Percentiles rank a stretch among this genome's conserved stretches.
phyloP scores from a whole-genome alignment of 2,113 vertebrate species.

The Eulacestoma nigropectus region DNA sequence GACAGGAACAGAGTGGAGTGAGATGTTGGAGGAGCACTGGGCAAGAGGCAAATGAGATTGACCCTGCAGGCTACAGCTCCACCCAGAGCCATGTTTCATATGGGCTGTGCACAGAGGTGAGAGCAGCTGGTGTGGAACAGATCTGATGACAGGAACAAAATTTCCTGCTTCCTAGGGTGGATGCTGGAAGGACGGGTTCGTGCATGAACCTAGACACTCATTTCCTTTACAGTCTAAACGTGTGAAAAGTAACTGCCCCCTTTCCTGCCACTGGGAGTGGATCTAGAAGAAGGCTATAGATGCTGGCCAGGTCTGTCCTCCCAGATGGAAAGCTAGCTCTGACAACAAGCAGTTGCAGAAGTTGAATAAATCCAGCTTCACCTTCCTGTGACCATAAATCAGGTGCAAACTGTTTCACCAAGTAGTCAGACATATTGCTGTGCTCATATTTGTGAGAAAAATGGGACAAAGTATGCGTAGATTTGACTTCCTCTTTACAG shows the following conservation, averaged over 20 bases:
- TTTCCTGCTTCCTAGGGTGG: background rate
- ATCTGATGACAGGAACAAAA: background rate
- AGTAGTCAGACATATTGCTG: background rate
- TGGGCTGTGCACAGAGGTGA: background rate
- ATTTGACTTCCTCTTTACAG: background rate
- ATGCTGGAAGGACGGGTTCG: background rate
- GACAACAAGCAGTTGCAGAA: background rate
- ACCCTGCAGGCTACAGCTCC: background rate
- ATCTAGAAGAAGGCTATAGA: background rate
- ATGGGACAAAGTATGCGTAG: background rate
- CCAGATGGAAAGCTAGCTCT: background rate
- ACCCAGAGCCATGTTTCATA: rapidly evolving
- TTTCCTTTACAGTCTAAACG: background rate
- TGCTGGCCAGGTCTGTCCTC: background rate
- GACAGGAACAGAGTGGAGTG: background rate
- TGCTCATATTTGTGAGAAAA: background rate
- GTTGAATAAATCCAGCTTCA: background rate
- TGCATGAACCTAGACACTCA: background rate
- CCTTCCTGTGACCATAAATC: background rate
- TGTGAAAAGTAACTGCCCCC: background rate
- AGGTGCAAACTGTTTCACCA: background rate
- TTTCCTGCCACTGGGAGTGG: background rate
- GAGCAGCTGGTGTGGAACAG: background rate
- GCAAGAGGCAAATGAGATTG: background rate
- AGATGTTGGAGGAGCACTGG: background rate